These are phyloP conservation scores for Leucoraja erinaceus DNA, from an alignment of 2,113 vertebrate genomes.

Conservation along the genomic window DNA sequence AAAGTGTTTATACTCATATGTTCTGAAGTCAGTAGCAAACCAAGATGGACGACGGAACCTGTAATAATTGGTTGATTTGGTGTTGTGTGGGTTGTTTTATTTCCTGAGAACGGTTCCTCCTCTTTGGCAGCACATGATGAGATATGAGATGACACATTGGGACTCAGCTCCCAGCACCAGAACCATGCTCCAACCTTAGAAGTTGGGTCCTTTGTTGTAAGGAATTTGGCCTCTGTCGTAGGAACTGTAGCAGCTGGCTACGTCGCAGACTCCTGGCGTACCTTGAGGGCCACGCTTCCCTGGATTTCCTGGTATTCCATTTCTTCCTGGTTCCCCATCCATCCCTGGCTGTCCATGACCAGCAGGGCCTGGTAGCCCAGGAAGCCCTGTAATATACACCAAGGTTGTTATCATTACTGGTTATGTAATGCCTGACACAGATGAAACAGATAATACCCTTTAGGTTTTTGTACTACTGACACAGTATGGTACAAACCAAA, in stretches of 20 bases:
- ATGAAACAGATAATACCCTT: background rate
- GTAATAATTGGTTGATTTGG: background rate
- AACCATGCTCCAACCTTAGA: slow-evolving; percentile 46
- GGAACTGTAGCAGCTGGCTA: slow-evolving; percentile 62
- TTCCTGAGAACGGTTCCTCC: slow-evolving; percentile 5
- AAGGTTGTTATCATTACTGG: background rate
- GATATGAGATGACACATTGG: slow-evolving; percentile 5
- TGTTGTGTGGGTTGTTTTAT: background rate
- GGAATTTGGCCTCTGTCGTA: slow-evolving; percentile 58
- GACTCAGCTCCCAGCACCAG: no score
- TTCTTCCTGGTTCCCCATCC: slow-evolving; percentile 59
- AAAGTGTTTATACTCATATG: slow-evolving; percentile 7
- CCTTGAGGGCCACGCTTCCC: slow-evolving; percentile 60
- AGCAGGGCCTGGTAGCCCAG: slow-evolving; percentile 58
- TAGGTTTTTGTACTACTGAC: background rate
- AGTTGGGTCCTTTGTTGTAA: slow-evolving; percentile 67
- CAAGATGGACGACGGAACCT: slow-evolving; percentile 6
- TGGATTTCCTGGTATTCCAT: slow-evolving; percentile 52
- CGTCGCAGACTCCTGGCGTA: slow-evolving; percentile 58
- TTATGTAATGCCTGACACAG: background rate
- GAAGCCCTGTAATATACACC: slow-evolving; percentile 49
- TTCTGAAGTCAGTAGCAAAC: slow-evolving; percentile 19
- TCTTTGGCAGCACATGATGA: slow-evolving; percentile 12
- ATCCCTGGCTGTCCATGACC: slow-evolving; percentile 57
- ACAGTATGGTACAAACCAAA: background rate